Evolutionary conservation across 2,113 vertebrate species (phyloP).

Genomic region (Nerophis lumbriciformis): DNA sequence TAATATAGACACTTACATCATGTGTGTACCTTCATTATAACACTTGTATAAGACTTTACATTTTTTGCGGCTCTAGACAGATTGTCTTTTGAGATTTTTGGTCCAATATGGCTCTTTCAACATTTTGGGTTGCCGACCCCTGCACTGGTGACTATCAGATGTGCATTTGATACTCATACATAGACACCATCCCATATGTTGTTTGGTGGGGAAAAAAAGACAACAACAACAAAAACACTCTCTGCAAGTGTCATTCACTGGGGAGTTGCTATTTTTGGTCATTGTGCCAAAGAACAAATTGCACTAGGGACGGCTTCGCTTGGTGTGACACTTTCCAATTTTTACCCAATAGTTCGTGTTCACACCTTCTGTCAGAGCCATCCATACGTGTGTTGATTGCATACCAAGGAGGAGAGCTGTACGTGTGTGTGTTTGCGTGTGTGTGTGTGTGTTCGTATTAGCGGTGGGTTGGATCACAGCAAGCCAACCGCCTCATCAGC

Average conservation of each 20-base stretch:
- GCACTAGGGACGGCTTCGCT: slow-evolving; percentile 56
- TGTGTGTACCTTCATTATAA: no score
- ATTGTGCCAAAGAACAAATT: slow-evolving; percentile 51
- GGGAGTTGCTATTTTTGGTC: slow-evolving; percentile 60
- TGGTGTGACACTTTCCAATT: slow-evolving; percentile 68
- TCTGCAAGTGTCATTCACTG: slow-evolving; percentile 41
- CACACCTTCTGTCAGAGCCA: slow-evolving; percentile 58
- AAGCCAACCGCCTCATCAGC: slow-evolving; percentile 61
- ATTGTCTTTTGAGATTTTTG: no score
- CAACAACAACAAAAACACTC: neutral
- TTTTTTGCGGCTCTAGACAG: no score
- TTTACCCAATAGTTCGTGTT: slow-evolving; percentile 62
- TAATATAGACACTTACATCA: no score
- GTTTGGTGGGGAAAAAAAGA: no score
- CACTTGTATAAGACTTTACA: no score
- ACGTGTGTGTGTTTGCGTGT: slow-evolving; percentile 10
- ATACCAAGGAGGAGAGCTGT: slow-evolving; percentile 6
- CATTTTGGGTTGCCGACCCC: no score
- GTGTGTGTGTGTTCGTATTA: slow-evolving; percentile 15
- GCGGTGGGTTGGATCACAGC: slow-evolving; percentile 30
- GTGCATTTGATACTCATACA: no score
- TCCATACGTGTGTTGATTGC: slow-evolving; percentile 44
- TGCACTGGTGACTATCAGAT: no score
- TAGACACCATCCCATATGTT: no score
- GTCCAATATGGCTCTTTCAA: no score